These are phyloP conservation scores for Charina bottae DNA, from an alignment of 2,113 vertebrate species.

Conservation along the genomic window DNA sequence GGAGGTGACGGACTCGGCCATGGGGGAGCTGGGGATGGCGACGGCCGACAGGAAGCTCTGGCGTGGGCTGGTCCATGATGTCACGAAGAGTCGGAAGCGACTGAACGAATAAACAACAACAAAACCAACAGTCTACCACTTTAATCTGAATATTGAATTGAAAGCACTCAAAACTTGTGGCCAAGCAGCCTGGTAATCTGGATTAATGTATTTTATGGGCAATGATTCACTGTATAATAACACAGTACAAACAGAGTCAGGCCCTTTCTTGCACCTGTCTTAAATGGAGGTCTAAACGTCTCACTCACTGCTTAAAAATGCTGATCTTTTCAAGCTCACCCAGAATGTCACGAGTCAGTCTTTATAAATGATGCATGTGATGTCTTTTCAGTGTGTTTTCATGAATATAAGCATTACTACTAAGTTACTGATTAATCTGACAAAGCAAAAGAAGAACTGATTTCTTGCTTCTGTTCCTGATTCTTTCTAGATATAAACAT, in stretches of 20 bases:
- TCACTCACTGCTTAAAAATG: conserved; percentile 49
- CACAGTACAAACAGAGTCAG: not conserved
- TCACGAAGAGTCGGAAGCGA: too few relatives aligned
- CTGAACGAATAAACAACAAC: too few relatives aligned
- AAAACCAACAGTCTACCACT: too few relatives aligned
- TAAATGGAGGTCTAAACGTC: conserved; percentile 2
- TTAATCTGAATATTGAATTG: not conserved
- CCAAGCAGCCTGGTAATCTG: not conserved
- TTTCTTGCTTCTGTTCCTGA: conserved; percentile 53
- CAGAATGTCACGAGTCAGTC: conserved; percentile 54
- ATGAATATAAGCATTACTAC: conserved; percentile 51
- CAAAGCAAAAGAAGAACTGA: conserved; percentile 50
- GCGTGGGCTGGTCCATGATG: too few relatives aligned
- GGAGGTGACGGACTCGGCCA: too few relatives aligned
- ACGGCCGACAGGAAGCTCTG: too few relatives aligned
- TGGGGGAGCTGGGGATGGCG: too few relatives aligned
- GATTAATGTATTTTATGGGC: not conserved
- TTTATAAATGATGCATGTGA: conserved; percentile 62
- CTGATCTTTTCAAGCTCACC: conserved; percentile 60
- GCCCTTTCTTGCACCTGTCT: rapidly evolving
- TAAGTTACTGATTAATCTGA: conserved; percentile 74
- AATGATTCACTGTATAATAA: not conserved
- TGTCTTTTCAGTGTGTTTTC: conserved; percentile 64
- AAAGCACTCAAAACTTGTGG: not conserved
- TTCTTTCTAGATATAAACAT: conserved; percentile 62